Evolutionary conservation across 2,797 vertebrate species (phyloP).

Genomic region (Mallotus villosus): DNA sequence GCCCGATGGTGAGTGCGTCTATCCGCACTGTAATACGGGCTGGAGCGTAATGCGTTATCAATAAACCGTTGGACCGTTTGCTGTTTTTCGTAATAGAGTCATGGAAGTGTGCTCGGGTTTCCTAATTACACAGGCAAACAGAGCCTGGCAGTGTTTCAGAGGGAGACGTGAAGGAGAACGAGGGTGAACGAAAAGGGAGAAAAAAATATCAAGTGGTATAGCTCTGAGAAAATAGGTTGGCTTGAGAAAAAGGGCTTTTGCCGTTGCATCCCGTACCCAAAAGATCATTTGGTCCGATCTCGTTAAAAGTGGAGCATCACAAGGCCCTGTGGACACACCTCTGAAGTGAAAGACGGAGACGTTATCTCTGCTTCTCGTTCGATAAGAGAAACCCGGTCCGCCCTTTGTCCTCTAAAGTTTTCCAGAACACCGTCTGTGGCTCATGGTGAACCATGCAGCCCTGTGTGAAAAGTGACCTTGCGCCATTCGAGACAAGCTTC

Average conservation of each 20-base stretch:
- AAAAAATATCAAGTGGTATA: constrained; percentile 43
- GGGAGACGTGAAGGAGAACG: constrained; percentile 35
- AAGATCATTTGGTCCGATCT: constrained; percentile 65
- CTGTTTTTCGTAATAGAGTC: constrained; percentile 82
- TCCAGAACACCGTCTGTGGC: background rate
- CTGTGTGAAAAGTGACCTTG: background rate
- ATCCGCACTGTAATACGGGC: constrained; percentile 67
- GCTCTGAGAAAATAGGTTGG: constrained; percentile 41
- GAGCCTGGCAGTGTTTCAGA: constrained; percentile 71
- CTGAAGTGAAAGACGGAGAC: background rate
- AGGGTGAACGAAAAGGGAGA: constrained; percentile 24
- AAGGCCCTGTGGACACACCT: constrained; percentile 59
- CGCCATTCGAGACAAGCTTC: too few species aligned
- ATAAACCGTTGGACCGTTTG: constrained; percentile 78
- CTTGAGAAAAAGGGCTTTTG: constrained; percentile 40
- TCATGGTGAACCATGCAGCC: background rate
- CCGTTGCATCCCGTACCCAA: constrained; percentile 49
- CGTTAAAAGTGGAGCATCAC: constrained; percentile 56
- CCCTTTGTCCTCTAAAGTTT: constrained; percentile 59
- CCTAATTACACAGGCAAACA: constrained; percentile 79
- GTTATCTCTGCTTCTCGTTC: constrained; percentile 43
- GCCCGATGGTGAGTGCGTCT: constrained; percentile 60
- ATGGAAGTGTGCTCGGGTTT: constrained; percentile 71
- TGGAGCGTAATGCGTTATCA: constrained; percentile 78
- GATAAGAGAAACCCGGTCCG: constrained; percentile 52